Evolutionary conservation across 2,888 invertebrate species (phyloP).

Genomic region (Rhamphomyia laevipes): DNA sequence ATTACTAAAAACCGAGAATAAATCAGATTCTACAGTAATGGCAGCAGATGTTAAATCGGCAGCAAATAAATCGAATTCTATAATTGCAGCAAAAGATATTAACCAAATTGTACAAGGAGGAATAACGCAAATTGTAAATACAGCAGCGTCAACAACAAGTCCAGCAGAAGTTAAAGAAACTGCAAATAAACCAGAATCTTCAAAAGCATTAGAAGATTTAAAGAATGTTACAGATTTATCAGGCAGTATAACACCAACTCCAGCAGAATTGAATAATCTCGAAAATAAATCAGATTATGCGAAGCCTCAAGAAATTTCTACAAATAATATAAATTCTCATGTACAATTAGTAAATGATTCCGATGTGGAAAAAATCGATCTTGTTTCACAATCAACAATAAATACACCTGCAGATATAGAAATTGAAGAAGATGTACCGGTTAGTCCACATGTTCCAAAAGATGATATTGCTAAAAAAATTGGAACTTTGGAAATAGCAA

Average conservation of each 20-base stretch:
- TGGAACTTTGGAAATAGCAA: constrained; percentile 20
- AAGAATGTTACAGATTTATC: constrained; percentile 12
- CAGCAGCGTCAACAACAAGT: constrained; percentile 1
- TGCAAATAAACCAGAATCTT: neutral
- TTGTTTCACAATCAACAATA: constrained; percentile 1
- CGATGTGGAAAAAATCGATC: too few species aligned
- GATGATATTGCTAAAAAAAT: constrained; percentile 17
- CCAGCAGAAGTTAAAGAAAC: neutral
- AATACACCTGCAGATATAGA: constrained; percentile 7
- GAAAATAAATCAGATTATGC: constrained; percentile 2
- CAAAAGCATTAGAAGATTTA: constrained; percentile 8
- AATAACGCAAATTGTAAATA: constrained; percentile 2
- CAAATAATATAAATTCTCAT: neutral
- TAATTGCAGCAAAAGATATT: neutral
- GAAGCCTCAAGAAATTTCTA: constrained; percentile 4
- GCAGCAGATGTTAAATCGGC: neutral
- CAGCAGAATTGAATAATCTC: neutral
- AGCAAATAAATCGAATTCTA: neutral
- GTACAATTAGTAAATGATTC: too few species aligned
- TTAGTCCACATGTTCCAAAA: constrained; percentile 15
- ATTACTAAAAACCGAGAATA: neutral
- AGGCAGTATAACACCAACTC: constrained; percentile 3
- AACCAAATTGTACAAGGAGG: too few species aligned
- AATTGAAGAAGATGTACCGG: constrained; percentile 12
- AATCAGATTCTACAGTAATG: neutral